Percentiles rank a stretch among this genome's conserved stretches.
phyloP scores from a whole-genome alignment of 2,888 invertebrate species.

The Penaeus monodon region DNA sequence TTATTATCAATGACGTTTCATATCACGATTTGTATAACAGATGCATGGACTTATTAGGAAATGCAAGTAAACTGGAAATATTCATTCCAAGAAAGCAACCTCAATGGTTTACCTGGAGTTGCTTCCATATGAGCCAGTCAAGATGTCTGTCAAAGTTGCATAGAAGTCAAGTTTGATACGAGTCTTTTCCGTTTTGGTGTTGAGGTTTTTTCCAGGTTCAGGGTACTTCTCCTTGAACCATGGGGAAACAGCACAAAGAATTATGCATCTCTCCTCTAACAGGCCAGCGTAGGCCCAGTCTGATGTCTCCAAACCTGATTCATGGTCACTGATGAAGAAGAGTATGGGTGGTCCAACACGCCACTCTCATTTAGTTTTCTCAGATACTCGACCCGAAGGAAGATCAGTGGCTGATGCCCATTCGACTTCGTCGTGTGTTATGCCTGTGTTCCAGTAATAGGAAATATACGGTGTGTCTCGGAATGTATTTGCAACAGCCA shows the following conservation, averaged over 20 bases:
- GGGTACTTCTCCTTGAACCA: slow-evolving; percentile 1
- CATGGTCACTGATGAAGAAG: not conserved
- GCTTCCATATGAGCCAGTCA: not conserved
- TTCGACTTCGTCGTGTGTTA: not conserved
- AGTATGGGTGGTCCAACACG: not conserved
- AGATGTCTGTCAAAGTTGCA: not conserved
- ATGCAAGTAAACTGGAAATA: too few species aligned
- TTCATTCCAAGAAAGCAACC: too few species aligned
- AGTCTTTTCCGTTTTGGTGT: not conserved
- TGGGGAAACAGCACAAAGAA: not conserved
- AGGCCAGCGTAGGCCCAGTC: not conserved
- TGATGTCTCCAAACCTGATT: not conserved
- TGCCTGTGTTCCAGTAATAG: not conserved
- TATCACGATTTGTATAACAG: too few species aligned
- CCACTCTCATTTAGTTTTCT: not conserved
- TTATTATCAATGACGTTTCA: too few species aligned
- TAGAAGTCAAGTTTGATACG: not conserved
- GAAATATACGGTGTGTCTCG: not conserved
- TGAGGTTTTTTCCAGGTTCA: not conserved
- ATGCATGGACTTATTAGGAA: too few species aligned
- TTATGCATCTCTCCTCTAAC: not conserved
- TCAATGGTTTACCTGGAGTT: too few species aligned
- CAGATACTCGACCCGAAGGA: not conserved
- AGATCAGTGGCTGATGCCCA: not conserved
- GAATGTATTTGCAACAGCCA: not conserved